Percentiles rank a stretch among this genome's conserved stretches.
phyloP scores from a whole-genome alignment of 2,888 invertebrate genomes.

The Trissolcus japonicus region DNA sequence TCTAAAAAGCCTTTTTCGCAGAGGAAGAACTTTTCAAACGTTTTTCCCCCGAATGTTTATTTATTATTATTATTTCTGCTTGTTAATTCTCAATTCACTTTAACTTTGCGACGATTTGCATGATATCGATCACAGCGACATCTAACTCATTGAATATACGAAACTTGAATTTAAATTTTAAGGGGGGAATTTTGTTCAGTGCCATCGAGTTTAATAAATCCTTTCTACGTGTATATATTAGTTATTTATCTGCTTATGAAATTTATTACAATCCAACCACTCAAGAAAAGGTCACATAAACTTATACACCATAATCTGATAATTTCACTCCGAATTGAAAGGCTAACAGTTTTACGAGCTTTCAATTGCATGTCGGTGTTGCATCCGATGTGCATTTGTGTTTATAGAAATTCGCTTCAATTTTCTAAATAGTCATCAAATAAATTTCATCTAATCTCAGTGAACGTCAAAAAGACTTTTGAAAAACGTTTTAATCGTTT shows the following conservation, averaged over 20 bases:
- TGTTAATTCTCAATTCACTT: conserved; percentile 46
- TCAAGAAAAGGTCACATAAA: conserved; percentile 42
- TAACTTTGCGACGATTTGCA: conserved; percentile 33
- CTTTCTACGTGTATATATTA: conserved; percentile 14
- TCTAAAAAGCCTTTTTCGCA: background rate
- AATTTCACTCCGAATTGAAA: conserved; percentile 35
- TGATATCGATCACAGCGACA: conserved; percentile 47
- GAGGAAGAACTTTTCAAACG: background rate
- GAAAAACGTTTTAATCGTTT: conserved; percentile 10
- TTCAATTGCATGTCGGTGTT: conserved; percentile 10
- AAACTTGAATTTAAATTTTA: no score
- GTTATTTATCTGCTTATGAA: conserved; percentile 42
- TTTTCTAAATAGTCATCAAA: background rate
- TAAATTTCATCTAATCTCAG: background rate
- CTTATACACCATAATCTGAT: conserved; percentile 35
- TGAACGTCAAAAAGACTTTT: conserved; percentile 1
- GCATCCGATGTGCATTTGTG: background rate
- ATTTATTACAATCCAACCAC: conserved; percentile 39
- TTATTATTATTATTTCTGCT: conserved; percentile 49
- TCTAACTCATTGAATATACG: conserved; percentile 5
- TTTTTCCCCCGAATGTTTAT: conserved; percentile 27
- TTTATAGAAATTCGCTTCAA: background rate
- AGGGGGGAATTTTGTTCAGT: no score
- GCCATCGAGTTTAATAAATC: no score
- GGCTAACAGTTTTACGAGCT: conserved; percentile 32